Evolutionary conservation across 2,113 vertebrate species (phyloP).

Genomic region (Apus apus): DNA sequence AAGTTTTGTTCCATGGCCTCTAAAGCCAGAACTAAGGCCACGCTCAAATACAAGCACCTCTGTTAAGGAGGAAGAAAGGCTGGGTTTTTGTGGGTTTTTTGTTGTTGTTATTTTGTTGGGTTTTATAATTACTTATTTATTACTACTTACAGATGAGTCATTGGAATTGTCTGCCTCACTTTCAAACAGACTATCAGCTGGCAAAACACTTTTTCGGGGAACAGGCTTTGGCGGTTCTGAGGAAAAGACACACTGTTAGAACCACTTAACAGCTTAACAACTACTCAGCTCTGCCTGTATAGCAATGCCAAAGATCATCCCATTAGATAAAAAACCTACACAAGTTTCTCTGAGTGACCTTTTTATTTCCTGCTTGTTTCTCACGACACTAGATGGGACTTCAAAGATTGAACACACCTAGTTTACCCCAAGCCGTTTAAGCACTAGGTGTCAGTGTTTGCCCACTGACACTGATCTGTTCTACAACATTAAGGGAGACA

Average conservation of each 20-base stretch:
- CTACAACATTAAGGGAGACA: background rate
- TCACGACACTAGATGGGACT: background rate
- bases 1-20: background rate
- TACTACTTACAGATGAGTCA: constrained; percentile 74
- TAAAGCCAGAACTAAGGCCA: background rate
- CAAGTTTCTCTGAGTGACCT: background rate
- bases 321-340: background rate
- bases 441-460: constrained; percentile 26
- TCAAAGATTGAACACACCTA: accelerated
- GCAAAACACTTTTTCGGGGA: constrained; percentile 29
- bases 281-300: background rate
- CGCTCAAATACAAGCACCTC: background rate
- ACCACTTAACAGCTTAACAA: background rate
- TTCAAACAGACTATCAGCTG: constrained; percentile 77
- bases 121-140: background rate
- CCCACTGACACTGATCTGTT: background rate
- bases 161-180: constrained; percentile 78
- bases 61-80: background rate
- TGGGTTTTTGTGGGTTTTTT: background rate
- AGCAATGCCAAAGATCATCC: background rate
- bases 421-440: background rate
- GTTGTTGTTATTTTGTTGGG: background rate
- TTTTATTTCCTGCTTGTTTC: background rate
- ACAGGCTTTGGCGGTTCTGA: constrained; percentile 77
- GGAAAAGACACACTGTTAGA: background rate